Conservation (phyloP, 2,888 invertebrate species). For the Drosophila conformis region DNA sequence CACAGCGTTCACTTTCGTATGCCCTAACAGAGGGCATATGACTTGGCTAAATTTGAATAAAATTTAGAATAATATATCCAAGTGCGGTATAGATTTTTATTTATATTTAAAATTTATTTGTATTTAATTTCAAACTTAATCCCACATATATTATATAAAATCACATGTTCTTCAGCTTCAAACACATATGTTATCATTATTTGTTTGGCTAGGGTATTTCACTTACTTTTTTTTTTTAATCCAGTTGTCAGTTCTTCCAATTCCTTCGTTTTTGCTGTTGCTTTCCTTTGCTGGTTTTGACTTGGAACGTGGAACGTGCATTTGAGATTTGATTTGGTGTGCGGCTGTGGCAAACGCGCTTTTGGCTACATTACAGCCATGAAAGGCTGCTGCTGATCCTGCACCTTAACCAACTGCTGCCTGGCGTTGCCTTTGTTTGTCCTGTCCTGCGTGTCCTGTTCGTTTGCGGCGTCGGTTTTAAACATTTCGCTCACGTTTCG, state of each 20-base stretch:
- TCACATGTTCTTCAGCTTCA: not conserved
- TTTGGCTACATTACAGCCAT: constrained; percentile 75
- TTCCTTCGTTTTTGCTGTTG: constrained; percentile 18
- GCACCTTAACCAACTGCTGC: constrained; percentile 30
- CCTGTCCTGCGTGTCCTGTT: constrained; percentile 41
- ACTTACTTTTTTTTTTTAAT: not conserved
- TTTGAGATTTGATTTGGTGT: constrained; percentile 79
- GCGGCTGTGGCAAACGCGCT: constrained; percentile 55
- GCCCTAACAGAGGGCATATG: not conserved
- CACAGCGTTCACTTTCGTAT: constrained; percentile 7
- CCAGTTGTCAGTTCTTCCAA: not conserved
- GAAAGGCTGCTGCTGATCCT: constrained; percentile 36
- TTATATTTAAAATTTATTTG: not conserved
- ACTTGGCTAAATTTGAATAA: not conserved
- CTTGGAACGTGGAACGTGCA: constrained; percentile 67
- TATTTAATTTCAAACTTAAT: not conserved
- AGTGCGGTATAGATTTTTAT: not conserved
- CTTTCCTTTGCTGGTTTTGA: constrained; percentile 29
- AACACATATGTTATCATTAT: not conserved
- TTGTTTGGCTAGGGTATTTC: constrained; percentile 23
- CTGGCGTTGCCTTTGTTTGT: constrained; percentile 25
- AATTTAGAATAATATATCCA: not conserved
- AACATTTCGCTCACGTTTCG: constrained; percentile 82
- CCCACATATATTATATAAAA: not conserved
- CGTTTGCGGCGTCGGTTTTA: constrained; percentile 58